phyloP scores from a whole-genome alignment of 2,797 vertebrate genomes.

The Eulemur mongoz region DNA sequence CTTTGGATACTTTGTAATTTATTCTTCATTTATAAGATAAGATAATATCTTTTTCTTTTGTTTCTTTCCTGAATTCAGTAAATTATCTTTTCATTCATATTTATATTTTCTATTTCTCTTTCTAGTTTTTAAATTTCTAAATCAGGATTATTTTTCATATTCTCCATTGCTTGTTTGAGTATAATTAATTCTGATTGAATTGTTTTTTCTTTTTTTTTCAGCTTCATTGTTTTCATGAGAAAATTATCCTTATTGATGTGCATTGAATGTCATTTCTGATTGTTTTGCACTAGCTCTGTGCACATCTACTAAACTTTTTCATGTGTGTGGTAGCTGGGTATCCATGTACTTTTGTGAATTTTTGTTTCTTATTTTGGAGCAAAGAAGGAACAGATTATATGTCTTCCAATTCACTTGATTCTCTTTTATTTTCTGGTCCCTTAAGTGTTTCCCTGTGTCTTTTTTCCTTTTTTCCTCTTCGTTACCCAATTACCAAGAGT shows the following conservation, averaged over 20 bases:
- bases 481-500: not conserved
- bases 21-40: not conserved
- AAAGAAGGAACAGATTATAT: not conserved
- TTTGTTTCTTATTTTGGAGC: not conserved
- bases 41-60: not conserved
- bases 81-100: not conserved
- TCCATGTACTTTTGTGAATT: not conserved
- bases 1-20: not conserved
- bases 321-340: not conserved
- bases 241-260: not conserved
- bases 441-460: not conserved
- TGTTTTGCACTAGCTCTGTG: not conserved
- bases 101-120: not conserved
- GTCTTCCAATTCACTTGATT: not conserved
- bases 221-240: not conserved
- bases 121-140: not conserved
- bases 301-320: not conserved
- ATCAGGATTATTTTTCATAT: not conserved
- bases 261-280: not conserved
- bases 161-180: not conserved
- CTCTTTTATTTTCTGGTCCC: not conserved
- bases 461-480: not conserved
- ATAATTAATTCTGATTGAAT: not conserved
- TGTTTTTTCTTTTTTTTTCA: not conserved
- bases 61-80: not conserved